Base-by-base conservation (phyloP, 2,797 vertebrate genomes). In the Poeciliopsis turneri region DNA sequence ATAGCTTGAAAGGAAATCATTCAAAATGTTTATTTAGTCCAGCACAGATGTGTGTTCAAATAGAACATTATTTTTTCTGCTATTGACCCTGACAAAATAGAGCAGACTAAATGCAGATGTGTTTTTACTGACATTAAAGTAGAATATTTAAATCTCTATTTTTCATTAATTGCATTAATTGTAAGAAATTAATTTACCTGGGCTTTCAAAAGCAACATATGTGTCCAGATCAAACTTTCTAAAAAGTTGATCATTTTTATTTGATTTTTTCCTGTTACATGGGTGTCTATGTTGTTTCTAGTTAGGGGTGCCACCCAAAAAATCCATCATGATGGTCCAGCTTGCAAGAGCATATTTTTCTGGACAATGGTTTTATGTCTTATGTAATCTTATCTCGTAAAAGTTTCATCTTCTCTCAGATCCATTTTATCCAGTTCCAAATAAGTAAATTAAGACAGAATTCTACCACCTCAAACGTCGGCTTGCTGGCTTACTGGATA, bases 11-110 rank as follows among this genome's bases (percentile, higher is more conserved):
- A 64, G 16, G 33, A 66, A 36, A 66, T 66, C 33, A 36, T 39
- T 23, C 20, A 33, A 41, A 66, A 41, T 5, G 28, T 47, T 61
- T 61, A 16, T 6, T 43, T 23, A 61, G 39, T 59, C 49, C 41
- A 55, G 39, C 25, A 70, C 1, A 20, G 80, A 77, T 45, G 33
- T 16, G 30, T 55, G 47, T 61, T 70, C 46, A 43, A 46, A 25
- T 51, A 55, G 72, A 45, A 43, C 5, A 16, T 23, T 18, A 20
- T 80, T 73, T 73, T 77, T 81, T 82, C 45, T 77, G 41, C 70
- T 30, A 70, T 13, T 47, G 57, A 53, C 28, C 18, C 0, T 61
- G 53, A 79, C 20, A 75, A 59, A 77, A 5, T 43, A 46, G 16
- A 0, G 39, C 2, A 55, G 57, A 64, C 51, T n/a, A 87, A 57